Base-by-base conservation (phyloP, 2,113 vertebrate species). In the Poecile atricapillus region DNA sequence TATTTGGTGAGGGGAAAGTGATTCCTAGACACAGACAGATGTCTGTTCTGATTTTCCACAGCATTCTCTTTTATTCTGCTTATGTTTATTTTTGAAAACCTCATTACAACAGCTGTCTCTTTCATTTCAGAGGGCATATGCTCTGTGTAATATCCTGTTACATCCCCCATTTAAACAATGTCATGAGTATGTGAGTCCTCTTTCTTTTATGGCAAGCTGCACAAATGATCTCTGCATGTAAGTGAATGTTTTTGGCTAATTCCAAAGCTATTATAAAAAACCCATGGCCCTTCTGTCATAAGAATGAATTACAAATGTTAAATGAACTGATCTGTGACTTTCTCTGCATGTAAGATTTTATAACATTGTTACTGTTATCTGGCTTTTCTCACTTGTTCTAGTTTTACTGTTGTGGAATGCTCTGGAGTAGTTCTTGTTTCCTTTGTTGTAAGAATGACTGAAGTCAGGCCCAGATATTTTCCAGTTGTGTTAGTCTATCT, bases 181-280 rank as follows among this genome's bases (percentile, higher is more conserved):
- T 92, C 98, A 99, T n/a, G 98, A 98, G 43, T 99, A 98, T 41
- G 99, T 99, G 96, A 99, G 98, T 93, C 99, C 99, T 18, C 95
- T 98, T 95, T 98, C 99, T 92, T 99, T 98, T 96, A 98, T 98
- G 96, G 99, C 99, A 96, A 99, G 99, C 98, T 99, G 99, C 95
- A 98, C 98, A 93, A 99, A 98, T 12, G 99, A 99, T 90, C 98
- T 99, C 87, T 99, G 99, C 97, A 98, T 97, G 99, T 99, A 98
- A 99, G 99, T 98, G 84, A 80, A 50, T 39, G 13, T 16, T 87
- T 77, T 60, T 47, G 28, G 19, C 7, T 50, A 33, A 75, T 49
- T 94, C 39, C 15, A 80, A 85, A 93, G 21, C 50, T 90, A 3
- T 46, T 63, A 8, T 33, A 4, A 59, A 77, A 83, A 47, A 81